Conservation (phyloP, 2,797 vertebrate species). For the Acomys russatus region DNA sequence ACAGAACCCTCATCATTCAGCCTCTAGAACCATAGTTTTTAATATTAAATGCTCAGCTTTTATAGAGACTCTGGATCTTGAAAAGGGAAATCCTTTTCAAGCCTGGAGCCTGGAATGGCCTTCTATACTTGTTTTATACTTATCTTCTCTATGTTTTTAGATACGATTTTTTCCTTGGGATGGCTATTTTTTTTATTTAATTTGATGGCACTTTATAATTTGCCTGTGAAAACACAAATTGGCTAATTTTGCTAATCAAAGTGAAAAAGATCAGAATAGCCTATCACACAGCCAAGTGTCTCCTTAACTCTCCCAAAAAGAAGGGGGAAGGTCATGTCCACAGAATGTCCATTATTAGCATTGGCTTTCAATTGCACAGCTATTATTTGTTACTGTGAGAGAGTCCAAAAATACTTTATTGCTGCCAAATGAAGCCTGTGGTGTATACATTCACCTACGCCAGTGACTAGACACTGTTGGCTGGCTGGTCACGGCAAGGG, state of each 20-base stretch:
- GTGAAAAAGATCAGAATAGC: constrained; percentile 32
- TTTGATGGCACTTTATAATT: constrained; percentile 24
- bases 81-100: constrained; percentile 34
- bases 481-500: background rate
- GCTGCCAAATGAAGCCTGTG: background rate
- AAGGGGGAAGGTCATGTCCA: background rate
- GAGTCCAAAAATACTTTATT: constrained; percentile 54
- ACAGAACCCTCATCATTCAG: background rate
- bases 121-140: background rate
- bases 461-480: background rate
- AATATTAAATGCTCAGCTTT: background rate
- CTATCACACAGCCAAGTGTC: background rate
- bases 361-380: constrained; percentile 42
- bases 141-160: constrained; percentile 38
- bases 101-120: background rate
- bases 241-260: constrained; percentile 20
- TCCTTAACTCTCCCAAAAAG: background rate
- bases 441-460: background rate
- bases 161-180: constrained; percentile 15
- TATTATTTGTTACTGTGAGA: constrained; percentile 30
- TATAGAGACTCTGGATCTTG: background rate
- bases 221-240: background rate
- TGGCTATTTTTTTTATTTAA: constrained; percentile 50
- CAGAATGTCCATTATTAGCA: background rate
- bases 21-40: background rate